A percentile compares a stretch with the other conserved stretches of the same genome.
Evolutionary conservation across 2,113 vertebrate genomes (phyloP).

Genomic region (Speoplatyrhinus poulsoni): DNA sequence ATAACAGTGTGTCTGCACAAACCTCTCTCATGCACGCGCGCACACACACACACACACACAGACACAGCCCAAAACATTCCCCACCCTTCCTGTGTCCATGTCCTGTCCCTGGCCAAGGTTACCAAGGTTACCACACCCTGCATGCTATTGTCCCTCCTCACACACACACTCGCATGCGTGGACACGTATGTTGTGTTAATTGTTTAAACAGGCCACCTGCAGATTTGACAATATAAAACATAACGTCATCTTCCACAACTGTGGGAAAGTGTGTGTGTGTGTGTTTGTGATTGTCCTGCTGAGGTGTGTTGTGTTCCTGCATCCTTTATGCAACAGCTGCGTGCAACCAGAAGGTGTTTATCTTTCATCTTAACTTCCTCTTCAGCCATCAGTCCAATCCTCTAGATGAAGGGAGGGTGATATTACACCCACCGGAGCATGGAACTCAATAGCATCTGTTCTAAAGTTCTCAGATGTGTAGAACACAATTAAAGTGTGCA

Average conservation of each 20-base stretch:
- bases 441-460: neutral
- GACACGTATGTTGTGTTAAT: slow-evolving; percentile 30
- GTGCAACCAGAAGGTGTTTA: neutral
- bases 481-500: too few species aligned
- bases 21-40: slow-evolving; percentile 24
- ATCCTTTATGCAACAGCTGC: neutral
- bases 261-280: slow-evolving; percentile 26
- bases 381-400: neutral
- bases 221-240: slow-evolving; percentile 47
- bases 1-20: too few species aligned
- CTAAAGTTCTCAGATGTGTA: neutral
- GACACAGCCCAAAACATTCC: slow-evolving; percentile 49
- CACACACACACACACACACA: slow-evolving; percentile 4
- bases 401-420: slow-evolving; percentile 14
- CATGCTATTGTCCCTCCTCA: slow-evolving; percentile 68
- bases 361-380: slow-evolving; percentile 2
- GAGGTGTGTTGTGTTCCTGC: neutral
- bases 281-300: neutral
- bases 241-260: slow-evolving; percentile 41
- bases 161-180: slow-evolving; percentile 10
- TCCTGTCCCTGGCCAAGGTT: slow-evolving; percentile 48
- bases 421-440: neutral
- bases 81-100: slow-evolving; percentile 71
- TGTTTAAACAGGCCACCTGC: slow-evolving; percentile 60
- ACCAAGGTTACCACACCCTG: slow-evolving; percentile 59